Base-by-base conservation (phyloP, 1,140 invertebrate genomes). In the Mesaphorura yosii region DNA sequence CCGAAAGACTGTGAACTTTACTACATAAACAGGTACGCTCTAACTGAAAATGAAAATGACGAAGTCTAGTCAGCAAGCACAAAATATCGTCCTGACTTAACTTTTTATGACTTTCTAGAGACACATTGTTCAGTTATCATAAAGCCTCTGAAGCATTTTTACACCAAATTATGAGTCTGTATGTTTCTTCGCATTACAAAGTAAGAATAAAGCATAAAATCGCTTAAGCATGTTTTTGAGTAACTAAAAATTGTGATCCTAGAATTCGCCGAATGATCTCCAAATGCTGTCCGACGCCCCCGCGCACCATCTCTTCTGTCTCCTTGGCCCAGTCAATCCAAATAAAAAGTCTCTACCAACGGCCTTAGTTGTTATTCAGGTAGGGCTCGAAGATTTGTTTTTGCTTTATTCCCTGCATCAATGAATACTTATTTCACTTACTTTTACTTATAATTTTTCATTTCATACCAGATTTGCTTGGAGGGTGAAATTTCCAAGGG, bases 231-330 rank as follows among this genome's bases (percentile, higher is more conserved):
- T 25, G 12, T 46, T 46, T 22, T 34, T 48, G n/a, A 38, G 15
- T 6, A 15, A 23, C 19, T 44, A 20, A 51, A 19, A 42, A 42
- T 12, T 45, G 23, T 61, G 48, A n/a, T 71, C 72, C 29, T 69
- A 88, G 80, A 99, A 99, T 71, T 91, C 85, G 51, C 96, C 96
- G 1, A 97, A 99, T 75, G 96, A 99, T 75, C 73, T 99, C 10
- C 94, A 98, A 76, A 85, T 98, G 79, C 79, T 99, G 72, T 94
- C 93, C 12, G 96, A 99, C 76, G 94, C 95, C 10, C 95, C 95
- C 0, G 92, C 91, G 3, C 95, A 99, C 75, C 88, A 96, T 70
- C 68, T 99, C 19, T 99, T 98, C 73, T 94, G 90, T 66, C 72
- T 99, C 15, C 73, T 98, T 44, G 89, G 89, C 0, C 92, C 94